Percentiles rank a stretch among this genome's conserved stretches.
These are phyloP conservation scores for Noctilio leporinus DNA, from an alignment of 2,113 vertebrate genomes.

Conservation along the genomic window DNA sequence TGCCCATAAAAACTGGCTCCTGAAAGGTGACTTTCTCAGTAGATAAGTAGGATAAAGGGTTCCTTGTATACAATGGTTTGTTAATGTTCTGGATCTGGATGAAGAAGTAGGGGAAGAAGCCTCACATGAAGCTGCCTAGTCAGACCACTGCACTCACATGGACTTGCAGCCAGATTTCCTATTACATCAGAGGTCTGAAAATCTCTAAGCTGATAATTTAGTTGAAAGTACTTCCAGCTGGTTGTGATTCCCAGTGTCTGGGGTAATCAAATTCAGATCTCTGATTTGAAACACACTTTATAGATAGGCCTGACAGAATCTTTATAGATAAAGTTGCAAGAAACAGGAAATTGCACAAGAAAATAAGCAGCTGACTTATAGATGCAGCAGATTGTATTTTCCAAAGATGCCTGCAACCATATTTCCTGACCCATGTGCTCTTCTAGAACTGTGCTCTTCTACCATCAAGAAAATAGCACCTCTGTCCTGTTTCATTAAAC, in stretches of 20 bases:
- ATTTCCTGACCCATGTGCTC: not conserved
- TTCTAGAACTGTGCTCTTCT: not conserved
- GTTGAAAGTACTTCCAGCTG: not conserved
- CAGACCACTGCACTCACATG: not conserved
- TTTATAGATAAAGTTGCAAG: constrained; percentile 2
- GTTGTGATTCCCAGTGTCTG: not conserved
- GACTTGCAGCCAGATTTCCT: not conserved
- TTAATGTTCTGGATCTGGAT: not conserved
- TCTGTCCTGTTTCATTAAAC: not conserved
- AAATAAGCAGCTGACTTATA: not conserved
- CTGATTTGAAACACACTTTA: not conserved
- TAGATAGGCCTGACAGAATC: not conserved
- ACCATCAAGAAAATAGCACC: not conserved
- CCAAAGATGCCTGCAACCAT: not conserved
- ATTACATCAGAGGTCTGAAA: not conserved
- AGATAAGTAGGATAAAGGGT: not conserved
- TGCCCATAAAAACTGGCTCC: not conserved
- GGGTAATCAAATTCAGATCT: not conserved
- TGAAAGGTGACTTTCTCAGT: not conserved
- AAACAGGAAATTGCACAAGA: not conserved
- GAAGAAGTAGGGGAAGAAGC: not conserved
- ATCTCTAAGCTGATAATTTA: not conserved
- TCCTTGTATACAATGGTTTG: not conserved
- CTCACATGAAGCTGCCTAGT: not conserved
- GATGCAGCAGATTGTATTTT: not conserved